These are phyloP conservation scores for Amiota mariae DNA, from an alignment of 2,888 invertebrate species.

Conservation along the genomic window DNA sequence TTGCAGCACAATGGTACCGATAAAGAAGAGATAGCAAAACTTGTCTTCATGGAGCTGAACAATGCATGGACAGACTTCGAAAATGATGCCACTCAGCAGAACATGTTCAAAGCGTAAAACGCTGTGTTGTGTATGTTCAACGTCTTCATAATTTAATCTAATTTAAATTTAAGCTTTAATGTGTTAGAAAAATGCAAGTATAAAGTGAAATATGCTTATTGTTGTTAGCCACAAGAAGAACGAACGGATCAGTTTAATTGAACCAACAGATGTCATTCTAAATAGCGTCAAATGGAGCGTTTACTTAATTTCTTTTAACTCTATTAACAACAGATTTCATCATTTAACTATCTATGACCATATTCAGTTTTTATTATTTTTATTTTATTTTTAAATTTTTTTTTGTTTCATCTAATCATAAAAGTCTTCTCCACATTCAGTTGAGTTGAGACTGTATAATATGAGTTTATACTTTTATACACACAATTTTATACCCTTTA, in stretches of 20 bases:
- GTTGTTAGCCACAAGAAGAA: slow-evolving; percentile 42
- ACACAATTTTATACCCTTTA: background rate
- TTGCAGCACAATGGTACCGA: slow-evolving; percentile 91
- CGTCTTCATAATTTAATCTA: background rate
- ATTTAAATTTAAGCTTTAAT: slow-evolving; percentile 23
- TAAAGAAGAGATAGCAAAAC: slow-evolving; percentile 93
- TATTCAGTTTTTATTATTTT: background rate
- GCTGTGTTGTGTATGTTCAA: slow-evolving; percentile 35
- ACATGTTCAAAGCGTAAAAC: slow-evolving; percentile 76
- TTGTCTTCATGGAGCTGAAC: slow-evolving; percentile 99
- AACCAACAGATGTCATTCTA: slow-evolving; percentile 52
- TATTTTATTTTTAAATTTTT: background rate
- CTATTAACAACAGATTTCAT: slow-evolving; percentile 6
- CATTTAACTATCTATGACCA: background rate
- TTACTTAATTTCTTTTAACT: slow-evolving; percentile 64
- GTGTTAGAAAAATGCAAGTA: slow-evolving; percentile 43
- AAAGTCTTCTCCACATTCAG: background rate
- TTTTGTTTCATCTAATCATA: background rate
- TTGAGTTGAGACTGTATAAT: background rate
- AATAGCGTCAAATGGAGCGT: slow-evolving; percentile 57
- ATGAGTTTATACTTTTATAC: slow-evolving; percentile 2
- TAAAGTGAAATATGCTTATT: slow-evolving; percentile 48
- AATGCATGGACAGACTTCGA: slow-evolving; percentile 97
- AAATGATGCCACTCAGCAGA: slow-evolving; percentile 86
- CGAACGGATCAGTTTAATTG: slow-evolving; percentile 47